These are phyloP conservation scores for Actias luna DNA, from an alignment of 2,888 invertebrate genomes.

Conservation along the genomic window DNA sequence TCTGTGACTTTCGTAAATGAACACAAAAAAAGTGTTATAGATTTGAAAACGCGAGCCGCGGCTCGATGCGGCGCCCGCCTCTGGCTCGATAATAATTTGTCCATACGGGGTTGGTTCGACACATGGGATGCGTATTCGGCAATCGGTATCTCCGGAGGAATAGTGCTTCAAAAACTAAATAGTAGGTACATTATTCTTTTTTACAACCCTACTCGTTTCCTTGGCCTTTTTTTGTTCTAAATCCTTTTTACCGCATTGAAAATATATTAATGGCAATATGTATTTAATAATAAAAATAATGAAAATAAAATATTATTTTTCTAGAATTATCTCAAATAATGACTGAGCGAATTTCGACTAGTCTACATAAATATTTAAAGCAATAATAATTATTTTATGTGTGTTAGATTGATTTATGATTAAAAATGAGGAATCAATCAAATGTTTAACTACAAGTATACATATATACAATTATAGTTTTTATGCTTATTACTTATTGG, in stretches of 20 bases:
- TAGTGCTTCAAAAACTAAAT: constrained; percentile 7
- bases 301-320: too few relatives aligned
- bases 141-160: constrained; percentile 16
- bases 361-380: too few relatives aligned
- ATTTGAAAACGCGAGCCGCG: constrained; percentile 40
- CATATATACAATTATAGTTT: too few relatives aligned
- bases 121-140: constrained; percentile 38
- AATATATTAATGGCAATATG: too few relatives aligned
- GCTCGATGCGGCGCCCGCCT: constrained; percentile 20
- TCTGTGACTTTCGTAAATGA: constrained; percentile 28
- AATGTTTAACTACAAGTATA: too few relatives aligned
- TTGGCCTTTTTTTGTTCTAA: background rate
- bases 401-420: too few relatives aligned
- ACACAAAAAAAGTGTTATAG: constrained; percentile 45
- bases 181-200: background rate
- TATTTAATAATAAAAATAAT: too few relatives aligned
- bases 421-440: too few relatives aligned
- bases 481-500: too few relatives aligned
- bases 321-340: too few relatives aligned
- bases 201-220: background rate
- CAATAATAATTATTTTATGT: too few relatives aligned
- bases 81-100: constrained; percentile 51
- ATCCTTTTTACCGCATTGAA: background rate
- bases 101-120: constrained; percentile 37
- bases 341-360: too few relatives aligned